Conservation (phyloP, 2,797 vertebrate species). For the Aotus griseimembra region DNA sequence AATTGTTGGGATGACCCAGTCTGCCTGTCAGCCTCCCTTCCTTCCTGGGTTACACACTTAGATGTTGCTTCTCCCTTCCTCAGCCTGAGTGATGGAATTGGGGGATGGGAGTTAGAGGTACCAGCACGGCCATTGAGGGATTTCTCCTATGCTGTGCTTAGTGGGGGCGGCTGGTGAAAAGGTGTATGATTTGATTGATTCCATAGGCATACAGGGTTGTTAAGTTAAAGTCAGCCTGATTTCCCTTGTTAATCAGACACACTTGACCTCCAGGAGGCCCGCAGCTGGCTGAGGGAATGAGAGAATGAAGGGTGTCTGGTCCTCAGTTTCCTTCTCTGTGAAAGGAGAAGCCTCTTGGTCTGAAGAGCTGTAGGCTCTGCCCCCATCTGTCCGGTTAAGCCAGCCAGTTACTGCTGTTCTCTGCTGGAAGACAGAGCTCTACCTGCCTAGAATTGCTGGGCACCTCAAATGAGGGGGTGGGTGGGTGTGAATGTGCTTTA, state of each 20-base stretch:
- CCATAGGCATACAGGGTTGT: not conserved
- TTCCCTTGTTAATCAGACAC: not conserved
- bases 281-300: not conserved
- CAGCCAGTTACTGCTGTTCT: not conserved
- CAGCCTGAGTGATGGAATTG: not conserved
- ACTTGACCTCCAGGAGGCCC: not conserved
- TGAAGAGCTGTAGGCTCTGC: not conserved
- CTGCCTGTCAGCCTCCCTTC: not conserved
- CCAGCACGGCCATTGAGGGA: not conserved
- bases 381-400: fast-evolving
- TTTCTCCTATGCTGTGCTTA: not conserved
- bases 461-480: not conserved
- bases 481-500: not conserved
- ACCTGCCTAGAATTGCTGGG: not conserved
- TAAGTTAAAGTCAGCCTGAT: not conserved
- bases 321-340: not conserved
- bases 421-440: not conserved
- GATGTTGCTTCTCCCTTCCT: not conserved
- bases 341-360: not conserved
- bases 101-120: not conserved
- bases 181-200: not conserved
- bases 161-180: not conserved
- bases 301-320: not conserved
- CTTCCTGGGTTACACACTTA: not conserved
- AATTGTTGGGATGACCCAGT: not conserved